These are phyloP conservation scores for Acanthococcus lagerstroemiae DNA, from an alignment of 2,888 invertebrate genomes.

Conservation along the genomic window DNA sequence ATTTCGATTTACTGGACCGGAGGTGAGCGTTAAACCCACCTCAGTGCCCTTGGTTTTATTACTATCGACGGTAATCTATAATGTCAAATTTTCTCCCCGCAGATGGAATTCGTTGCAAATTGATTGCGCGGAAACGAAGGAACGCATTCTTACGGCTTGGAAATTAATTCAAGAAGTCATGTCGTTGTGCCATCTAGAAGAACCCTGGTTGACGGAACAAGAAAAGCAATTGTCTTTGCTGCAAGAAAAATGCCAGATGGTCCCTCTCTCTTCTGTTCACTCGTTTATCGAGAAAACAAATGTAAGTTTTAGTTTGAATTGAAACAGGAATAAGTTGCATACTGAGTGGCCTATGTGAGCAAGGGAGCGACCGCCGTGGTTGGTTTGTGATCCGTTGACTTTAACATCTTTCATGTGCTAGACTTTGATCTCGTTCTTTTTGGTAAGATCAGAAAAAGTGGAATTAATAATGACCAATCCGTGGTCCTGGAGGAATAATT, in stretches of 20 bases:
- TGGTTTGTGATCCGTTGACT: too few relatives aligned
- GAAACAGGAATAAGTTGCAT: too few relatives aligned
- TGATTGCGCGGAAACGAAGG: constrained; percentile 13
- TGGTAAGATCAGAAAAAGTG: too few relatives aligned
- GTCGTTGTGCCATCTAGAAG: background rate
- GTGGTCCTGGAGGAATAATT: too few relatives aligned
- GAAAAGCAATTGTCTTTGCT: background rate
- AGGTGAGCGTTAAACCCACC: constrained; percentile 1
- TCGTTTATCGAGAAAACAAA: background rate
- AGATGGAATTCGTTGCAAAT: constrained; percentile 18
- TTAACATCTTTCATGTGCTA: too few relatives aligned
- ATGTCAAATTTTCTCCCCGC: background rate
- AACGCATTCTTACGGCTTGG: constrained; percentile 13
- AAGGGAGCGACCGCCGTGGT: too few relatives aligned
- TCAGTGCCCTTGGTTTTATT: background rate
- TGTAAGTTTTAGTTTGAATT: too few relatives aligned
- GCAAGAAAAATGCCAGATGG: background rate
- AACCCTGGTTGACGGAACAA: constrained; percentile 17
- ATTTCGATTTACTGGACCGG: constrained; percentile 6
- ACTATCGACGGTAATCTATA: too few relatives aligned
- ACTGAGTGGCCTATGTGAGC: too few relatives aligned
- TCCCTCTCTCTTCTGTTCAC: background rate
- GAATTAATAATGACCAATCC: too few relatives aligned
- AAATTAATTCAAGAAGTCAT: constrained; percentile 26
- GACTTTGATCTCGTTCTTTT: too few relatives aligned